Evolutionary conservation across 2,888 invertebrate genomes (phyloP).

Genomic region (Tipula unca): DNA sequence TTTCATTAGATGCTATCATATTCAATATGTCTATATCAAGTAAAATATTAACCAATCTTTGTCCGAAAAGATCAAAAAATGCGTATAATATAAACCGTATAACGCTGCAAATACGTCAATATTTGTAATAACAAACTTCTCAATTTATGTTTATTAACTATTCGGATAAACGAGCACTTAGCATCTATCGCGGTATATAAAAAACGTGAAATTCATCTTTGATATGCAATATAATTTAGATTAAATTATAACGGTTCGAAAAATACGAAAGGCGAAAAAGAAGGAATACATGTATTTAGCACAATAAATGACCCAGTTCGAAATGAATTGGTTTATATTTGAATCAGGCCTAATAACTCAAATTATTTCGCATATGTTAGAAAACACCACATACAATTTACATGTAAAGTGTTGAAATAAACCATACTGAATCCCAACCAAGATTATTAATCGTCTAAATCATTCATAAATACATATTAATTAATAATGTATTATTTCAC

Average conservation of each 20-base stretch:
- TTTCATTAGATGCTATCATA: too few species aligned
- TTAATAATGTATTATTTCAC: neutral
- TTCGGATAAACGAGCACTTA: too few species aligned
- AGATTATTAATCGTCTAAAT: neutral
- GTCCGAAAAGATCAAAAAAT: too few species aligned
- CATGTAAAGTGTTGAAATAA: neutral
- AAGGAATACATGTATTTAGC: neutral
- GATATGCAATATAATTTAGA: neutral
- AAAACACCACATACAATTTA: neutral
- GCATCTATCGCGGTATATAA: too few species aligned
- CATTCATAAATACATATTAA: neutral
- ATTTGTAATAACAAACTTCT: too few species aligned
- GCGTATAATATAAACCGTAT: too few species aligned
- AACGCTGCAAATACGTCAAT: too few species aligned
- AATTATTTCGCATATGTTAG: neutral
- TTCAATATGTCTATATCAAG: too few species aligned
- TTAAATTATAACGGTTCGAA: neutral
- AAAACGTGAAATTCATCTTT: too few species aligned
- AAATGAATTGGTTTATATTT: neutral
- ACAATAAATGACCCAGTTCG: neutral
- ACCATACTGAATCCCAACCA: neutral
- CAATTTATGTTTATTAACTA: too few species aligned
- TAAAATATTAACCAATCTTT: too few species aligned
- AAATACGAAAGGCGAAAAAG: neutral
- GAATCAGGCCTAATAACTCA: neutral